These are phyloP conservation scores for Gonioctena quinquepunctata DNA, from an alignment of 1,140 invertebrate species.

Conservation along the genomic window DNA sequence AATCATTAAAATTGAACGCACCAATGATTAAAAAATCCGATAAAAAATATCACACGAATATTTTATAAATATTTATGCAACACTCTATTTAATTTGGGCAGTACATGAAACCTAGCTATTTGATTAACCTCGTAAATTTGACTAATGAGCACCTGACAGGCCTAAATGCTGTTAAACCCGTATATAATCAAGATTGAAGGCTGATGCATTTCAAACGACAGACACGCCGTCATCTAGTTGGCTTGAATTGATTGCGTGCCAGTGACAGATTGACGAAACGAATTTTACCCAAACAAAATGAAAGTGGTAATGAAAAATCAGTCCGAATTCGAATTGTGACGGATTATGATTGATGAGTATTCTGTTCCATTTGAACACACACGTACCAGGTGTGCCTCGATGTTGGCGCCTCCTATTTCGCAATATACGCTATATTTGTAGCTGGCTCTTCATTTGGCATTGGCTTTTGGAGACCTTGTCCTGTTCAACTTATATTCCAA, in stretches of 20 bases:
- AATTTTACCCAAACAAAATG: neutral
- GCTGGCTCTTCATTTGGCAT: too few species aligned
- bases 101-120: slow-evolving; percentile 5
- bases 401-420: too few species aligned
- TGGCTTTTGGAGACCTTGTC: too few species aligned
- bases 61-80: slow-evolving; percentile 9
- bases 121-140: slow-evolving; percentile 21
- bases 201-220: slow-evolving; percentile 13
- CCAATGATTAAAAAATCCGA: neutral
- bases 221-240: slow-evolving; percentile 9
- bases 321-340: neutral
- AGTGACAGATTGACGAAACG: slow-evolving; percentile 1
- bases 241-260: neutral
- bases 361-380: too few species aligned
- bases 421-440: too few species aligned
- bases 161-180: slow-evolving; percentile 20
- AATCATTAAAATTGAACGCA: neutral
- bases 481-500: too few species aligned
- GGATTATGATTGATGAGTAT: neutral
- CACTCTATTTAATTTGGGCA: slow-evolving; percentile 3
- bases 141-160: slow-evolving; percentile 22
- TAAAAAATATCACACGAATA: neutral
- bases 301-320: neutral
- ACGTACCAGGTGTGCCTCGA: too few species aligned
- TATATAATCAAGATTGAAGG: slow-evolving; percentile 17